A percentile compares a stretch with the other conserved stretches of the same genome.
phyloP scores from a whole-genome alignment of 1,140 invertebrate species.

The Dendrolimus punctatus region DNA sequence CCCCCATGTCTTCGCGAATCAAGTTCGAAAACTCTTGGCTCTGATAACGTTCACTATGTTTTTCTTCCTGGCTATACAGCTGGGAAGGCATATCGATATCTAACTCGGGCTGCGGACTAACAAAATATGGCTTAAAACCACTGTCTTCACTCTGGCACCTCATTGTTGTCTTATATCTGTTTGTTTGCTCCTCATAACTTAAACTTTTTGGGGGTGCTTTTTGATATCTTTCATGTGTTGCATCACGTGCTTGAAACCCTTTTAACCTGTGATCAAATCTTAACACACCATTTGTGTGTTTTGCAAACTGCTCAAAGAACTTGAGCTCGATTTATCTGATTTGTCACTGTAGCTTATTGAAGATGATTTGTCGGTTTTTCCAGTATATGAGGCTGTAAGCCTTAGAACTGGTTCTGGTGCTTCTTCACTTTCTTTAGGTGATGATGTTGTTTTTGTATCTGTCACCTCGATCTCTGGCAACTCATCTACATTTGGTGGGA shows the following conservation, averaged over 20 bases:
- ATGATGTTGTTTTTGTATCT: conserved; percentile 17
- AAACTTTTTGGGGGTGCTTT: conserved; percentile 71
- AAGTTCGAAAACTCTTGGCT: conserved; percentile 75
- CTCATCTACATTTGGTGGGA: conserved; percentile 10
- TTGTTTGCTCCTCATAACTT: conserved; percentile 64
- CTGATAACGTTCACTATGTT: conserved; percentile 74
- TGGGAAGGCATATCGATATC: conserved; percentile 68
- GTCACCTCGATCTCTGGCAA: conserved; percentile 7
- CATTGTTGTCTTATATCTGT: conserved; percentile 48
- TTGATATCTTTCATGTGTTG: conserved; percentile 54
- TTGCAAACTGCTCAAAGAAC: conserved; percentile 65
- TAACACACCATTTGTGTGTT: conserved; percentile 53
- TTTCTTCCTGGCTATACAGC: conserved; percentile 74
- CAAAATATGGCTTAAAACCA: conserved; percentile 56
- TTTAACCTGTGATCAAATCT: conserved; percentile 58
- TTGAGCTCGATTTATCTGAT: conserved; percentile 70
- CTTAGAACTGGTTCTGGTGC: conserved; percentile 44
- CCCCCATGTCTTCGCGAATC: conserved; percentile 47
- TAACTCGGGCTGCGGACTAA: conserved; percentile 57
- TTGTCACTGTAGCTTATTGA: conserved; percentile 68
- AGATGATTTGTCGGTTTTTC: conserved; percentile 56
- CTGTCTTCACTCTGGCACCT: conserved; percentile 75
- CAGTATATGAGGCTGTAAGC: conserved; percentile 40
- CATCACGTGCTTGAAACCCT: conserved; percentile 39
- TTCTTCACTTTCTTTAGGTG: conserved; percentile 24